Base-by-base conservation (phyloP, 2,888 invertebrate genomes). In the Drosophila putrida region DNA sequence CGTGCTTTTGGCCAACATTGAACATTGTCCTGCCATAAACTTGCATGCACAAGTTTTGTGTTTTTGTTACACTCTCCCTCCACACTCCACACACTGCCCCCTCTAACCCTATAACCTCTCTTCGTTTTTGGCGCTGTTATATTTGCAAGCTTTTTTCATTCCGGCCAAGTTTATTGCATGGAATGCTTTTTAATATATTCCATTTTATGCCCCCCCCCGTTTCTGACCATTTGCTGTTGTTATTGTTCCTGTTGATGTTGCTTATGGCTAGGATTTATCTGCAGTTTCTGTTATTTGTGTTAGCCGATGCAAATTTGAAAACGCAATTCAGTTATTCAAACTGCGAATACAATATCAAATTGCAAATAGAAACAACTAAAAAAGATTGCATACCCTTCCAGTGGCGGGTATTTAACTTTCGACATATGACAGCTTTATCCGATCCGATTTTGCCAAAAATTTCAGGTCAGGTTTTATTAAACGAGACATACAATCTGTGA, bases 161-260 rank as follows among this genome's bases (percentile, higher is more conserved):
- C 62, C 59, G 70, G 63, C 36, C 67, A 69, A 84, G 78, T 84
- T 84, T 84, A 84, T 84, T 82, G 87, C 82, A 82, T 82, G 84
- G 87, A 84, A 84, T 87, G 87, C 78, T 84, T 83, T 84, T 84
- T 87, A 84, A 84, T 87, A 87, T 87, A 87, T 84, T 84, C 87
- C 87, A 84, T 84, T 86, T 82, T 74, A 68, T 69, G 58, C 58
- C 50, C 46, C n/a, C n/a, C 60, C 58, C 27, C 13, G 5, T 20
- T 39, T 13, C 15, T 49, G 25, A 38, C 51, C 38, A 36, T 49
- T 49, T 4, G 0, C 6, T 31, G 31, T 31, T 31, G 31, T 31
- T 31, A 6, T 31, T 31, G 31, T 31, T 51, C 46, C 28, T 49
- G 44, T 28, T 51, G 51, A 25, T 49, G 31, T 41, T 31, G 46